Evolutionary conservation across 1,140 invertebrate genomes (phyloP).

Genomic region (Megalopta genalis): DNA sequence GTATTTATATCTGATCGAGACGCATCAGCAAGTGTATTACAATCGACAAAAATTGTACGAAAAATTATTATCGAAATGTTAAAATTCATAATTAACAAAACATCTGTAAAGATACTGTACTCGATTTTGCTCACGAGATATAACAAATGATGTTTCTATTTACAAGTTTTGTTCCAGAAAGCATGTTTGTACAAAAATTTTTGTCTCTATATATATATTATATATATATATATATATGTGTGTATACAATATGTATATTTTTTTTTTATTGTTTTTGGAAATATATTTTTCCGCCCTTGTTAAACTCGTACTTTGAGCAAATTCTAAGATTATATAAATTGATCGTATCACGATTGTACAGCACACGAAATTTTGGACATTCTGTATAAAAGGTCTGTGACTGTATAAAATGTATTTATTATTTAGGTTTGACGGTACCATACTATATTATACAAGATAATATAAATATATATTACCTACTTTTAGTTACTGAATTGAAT

Average conservation of each 20-base stretch:
- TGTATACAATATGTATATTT: too few species aligned
- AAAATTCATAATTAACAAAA: background rate
- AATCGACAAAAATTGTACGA: conserved; percentile 8
- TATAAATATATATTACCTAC: conserved; percentile 68
- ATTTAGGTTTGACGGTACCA: conserved; percentile 79
- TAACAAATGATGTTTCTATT: background rate
- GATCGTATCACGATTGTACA: conserved; percentile 47
- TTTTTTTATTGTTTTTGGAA: conserved; percentile 9
- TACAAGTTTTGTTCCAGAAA: background rate
- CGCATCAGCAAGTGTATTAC: background rate
- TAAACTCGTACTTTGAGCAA: background rate
- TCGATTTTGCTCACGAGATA: background rate
- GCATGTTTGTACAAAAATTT: background rate
- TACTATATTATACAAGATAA: conserved; percentile 75
- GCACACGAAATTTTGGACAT: conserved; percentile 69
- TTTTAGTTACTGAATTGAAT: conserved; percentile 76
- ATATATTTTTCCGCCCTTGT: conserved; percentile 24
- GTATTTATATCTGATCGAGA: background rate
- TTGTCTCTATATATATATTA: background rate
- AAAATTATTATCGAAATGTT: background rate
- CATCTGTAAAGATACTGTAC: background rate
- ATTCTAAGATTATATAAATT: conserved; percentile 12
- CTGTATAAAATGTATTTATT: conserved; percentile 81
- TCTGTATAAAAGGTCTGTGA: conserved; percentile 77
- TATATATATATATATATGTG: too few species aligned